phyloP scores from a whole-genome alignment of 1,140 invertebrate species.

The Paraescarpia echinospica region DNA sequence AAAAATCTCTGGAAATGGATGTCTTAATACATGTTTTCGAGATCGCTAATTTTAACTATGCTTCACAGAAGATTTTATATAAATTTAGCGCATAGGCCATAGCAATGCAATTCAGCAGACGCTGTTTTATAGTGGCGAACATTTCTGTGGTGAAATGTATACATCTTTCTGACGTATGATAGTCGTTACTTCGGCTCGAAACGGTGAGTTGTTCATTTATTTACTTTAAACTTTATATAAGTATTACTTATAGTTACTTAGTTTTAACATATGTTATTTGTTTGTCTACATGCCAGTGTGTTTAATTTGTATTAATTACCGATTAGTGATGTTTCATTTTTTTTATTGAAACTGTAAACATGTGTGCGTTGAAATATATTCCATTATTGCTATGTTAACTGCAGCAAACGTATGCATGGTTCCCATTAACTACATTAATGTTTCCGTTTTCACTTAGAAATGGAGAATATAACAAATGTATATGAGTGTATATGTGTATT shows the following conservation, averaged over 20 bases:
- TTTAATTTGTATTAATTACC: no score
- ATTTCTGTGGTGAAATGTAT: not conserved
- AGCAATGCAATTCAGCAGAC: not conserved
- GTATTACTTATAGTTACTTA: not conserved
- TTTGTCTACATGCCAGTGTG: not conserved
- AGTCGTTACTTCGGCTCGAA: not conserved
- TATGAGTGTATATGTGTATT: not conserved
- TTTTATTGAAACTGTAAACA: not conserved
- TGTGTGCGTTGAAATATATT: not conserved
- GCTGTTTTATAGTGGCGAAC: not conserved
- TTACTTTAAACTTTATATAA: not conserved
- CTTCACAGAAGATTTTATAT: not conserved
- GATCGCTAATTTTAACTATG: not conserved
- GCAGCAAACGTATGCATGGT: not conserved
- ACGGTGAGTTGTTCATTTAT: not conserved
- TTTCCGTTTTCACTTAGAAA: not conserved
- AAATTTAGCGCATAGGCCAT: not conserved
- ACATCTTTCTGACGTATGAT: not conserved
- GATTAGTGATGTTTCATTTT: no score
- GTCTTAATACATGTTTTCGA: not conserved
- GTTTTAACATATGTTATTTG: not conserved
- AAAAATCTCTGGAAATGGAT: not conserved
- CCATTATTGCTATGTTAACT: not conserved
- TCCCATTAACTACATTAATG: not conserved
- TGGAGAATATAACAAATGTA: not conserved